Evolutionary conservation across 2,888 invertebrate genomes (phyloP).

Genomic region (Gryllus longicercus): DNA sequence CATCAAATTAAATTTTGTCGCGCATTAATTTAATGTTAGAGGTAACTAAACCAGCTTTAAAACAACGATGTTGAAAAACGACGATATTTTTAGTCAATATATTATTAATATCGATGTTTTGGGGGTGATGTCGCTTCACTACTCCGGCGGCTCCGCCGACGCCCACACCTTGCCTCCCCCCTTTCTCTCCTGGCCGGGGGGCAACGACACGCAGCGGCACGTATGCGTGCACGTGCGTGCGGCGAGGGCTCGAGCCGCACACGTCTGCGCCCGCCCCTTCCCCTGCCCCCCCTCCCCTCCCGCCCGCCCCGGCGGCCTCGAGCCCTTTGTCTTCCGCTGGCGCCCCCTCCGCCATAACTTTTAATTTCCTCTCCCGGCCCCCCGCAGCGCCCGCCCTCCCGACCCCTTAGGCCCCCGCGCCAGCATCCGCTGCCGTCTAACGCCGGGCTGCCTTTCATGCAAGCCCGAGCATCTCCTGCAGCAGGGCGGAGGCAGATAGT

Average conservation of each 20-base stretch:
- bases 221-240: neutral
- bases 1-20: too few species aligned
- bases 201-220: neutral
- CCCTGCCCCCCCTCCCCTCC: neutral
- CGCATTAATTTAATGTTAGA: too few species aligned
- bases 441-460: neutral
- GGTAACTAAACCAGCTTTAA: too few species aligned
- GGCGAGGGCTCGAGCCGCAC: neutral
- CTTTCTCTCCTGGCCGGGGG: neutral
- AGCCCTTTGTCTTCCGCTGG: slow-evolving; percentile 2
- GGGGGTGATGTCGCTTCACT: too few species aligned
- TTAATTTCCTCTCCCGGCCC: neutral
- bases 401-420: neutral
- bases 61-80: too few species aligned
- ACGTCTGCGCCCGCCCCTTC: neutral
- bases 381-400: neutral
- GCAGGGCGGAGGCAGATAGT: neutral
- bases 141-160: too few species aligned
- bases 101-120: too few species aligned
- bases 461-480: neutral
- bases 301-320: neutral
- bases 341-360: neutral
- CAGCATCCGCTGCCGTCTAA: neutral
- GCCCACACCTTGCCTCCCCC: too few species aligned
- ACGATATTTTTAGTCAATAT: too few species aligned